Base-by-base conservation (phyloP, 1,140 invertebrate genomes). In the Lethocerus indicus region DNA sequence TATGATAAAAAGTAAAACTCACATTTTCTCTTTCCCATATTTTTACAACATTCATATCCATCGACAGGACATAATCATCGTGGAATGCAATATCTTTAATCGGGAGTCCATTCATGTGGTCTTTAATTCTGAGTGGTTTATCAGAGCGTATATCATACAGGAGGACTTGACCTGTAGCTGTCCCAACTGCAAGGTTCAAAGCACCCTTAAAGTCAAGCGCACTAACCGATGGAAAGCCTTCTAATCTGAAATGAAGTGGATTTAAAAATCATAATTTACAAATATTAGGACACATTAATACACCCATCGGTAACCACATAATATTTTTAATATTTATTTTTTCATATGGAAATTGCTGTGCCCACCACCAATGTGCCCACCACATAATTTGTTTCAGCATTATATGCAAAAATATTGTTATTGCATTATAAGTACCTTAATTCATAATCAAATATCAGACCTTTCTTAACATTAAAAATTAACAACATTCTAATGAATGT, bases 91-190 rank as follows among this genome's bases (percentile, higher is more conserved):
- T 71, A 59, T 79, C 77, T 63, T 81, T 90, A 26, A 99, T 96
- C 0, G 93, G 89, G 39, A 89, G 69, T 47, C 82, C 86, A 68
- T 95, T 92, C 69, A 89, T 82, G 57, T 98, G 94, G 70, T 98
- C 92, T 67, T 98, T 98, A 1, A 92, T 69, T 25, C 83, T 63
- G 29, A 87, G 71, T 13, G 95, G 94, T 62, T 87, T 89, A 56
- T 78, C 81, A 4, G 91, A 86, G 53, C 95, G 75, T 44, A 99
- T 80, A 64, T 99, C 95, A 64, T 96, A 98, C 0, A 98, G 63
- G 3, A 98, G 69, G 25, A 97, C 73, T 71, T 97, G 89, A 0
- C 95, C 95, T 40, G 85, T 89, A 1, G 78, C 79, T 36, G 89
- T 95, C 25, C 95, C 95, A 5, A 96, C 89, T 36, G 78, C 94